phyloP scores from a whole-genome alignment of 1,140 invertebrate species.

The Rhagoletis pomonella region DNA sequence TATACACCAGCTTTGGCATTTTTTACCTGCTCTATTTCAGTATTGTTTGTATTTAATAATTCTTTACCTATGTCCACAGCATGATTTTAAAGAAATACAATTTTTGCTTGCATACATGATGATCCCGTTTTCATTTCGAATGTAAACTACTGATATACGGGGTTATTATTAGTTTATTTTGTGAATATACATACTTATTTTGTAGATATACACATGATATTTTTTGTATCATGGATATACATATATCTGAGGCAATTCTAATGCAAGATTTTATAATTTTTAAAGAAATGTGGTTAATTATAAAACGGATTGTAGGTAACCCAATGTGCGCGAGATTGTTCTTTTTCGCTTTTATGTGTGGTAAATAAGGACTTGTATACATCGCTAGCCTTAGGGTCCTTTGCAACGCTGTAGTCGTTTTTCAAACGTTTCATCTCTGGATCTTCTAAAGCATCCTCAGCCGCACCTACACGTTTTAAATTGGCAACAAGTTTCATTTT shows the following conservation, averaged over 20 bases:
- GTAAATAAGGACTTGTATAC: slow-evolving; percentile 98
- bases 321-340: slow-evolving; percentile 95
- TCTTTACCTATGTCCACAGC: not conserved
- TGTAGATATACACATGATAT: not conserved
- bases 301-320: slow-evolving; percentile 98
- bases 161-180: too few relatives aligned
- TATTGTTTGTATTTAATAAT: slow-evolving; percentile 32
- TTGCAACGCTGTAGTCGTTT: slow-evolving; percentile 88
- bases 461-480: slow-evolving; percentile 64
- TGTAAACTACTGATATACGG: too few relatives aligned
- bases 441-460: slow-evolving; percentile 75
- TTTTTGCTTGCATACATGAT: not conserved
- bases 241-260: not conserved
- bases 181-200: not conserved
- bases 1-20: not conserved
- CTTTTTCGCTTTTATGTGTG: slow-evolving; percentile 87
- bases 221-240: not conserved
- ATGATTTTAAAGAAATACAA: not conserved
- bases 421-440: slow-evolving; percentile 86
- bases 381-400: slow-evolving; percentile 91
- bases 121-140: too few relatives aligned
- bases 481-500: slow-evolving; percentile 54
- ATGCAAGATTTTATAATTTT: too few relatives aligned
- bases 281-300: slow-evolving; percentile 79
- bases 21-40: slow-evolving; percentile 23